Percentiles rank a stretch among this genome's conserved stretches.
Conservation (phyloP, 1,140 invertebrate species). For the Heliconius eleuchia region DNA sequence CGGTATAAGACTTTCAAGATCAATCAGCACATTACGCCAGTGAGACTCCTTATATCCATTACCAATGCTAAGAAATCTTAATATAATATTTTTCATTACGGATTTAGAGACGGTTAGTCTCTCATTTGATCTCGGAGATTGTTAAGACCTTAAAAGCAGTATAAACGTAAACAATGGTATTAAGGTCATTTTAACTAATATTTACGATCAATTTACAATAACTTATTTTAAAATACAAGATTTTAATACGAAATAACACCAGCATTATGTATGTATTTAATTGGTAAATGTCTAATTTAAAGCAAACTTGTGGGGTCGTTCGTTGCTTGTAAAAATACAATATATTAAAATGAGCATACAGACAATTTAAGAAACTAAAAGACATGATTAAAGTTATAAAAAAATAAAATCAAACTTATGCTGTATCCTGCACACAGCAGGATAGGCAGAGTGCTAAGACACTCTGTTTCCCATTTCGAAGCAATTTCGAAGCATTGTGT, state of each 20-base stretch:
- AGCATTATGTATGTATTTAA: neutral
- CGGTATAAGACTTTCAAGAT: neutral
- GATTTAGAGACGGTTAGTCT: too few relatives aligned
- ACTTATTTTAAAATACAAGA: neutral
- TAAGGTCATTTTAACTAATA: constrained; percentile 5
- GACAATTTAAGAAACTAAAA: too few relatives aligned
- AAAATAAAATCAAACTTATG: too few relatives aligned
- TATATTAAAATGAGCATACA: too few relatives aligned
- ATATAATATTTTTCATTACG: neutral
- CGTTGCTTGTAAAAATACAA: neutral
- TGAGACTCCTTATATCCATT: neutral
- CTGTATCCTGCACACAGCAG: too few relatives aligned
- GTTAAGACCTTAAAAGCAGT: constrained; percentile 7
- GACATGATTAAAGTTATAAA: too few relatives aligned
- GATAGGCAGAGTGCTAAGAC: too few relatives aligned
- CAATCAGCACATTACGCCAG: neutral
- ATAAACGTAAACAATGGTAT: constrained; percentile 4
- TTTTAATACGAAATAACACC: neutral
- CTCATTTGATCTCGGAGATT: neutral
- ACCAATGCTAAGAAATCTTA: neutral
- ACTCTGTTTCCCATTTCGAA: too few relatives aligned
- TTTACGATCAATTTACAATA: constrained; percentile 6
- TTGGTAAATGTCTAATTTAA: neutral
- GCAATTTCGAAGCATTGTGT: too few relatives aligned
- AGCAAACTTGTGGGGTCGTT: neutral